These are phyloP conservation scores for Nomada lathburiana DNA, from an alignment of 2,888 invertebrate genomes.

Conservation along the genomic window DNA sequence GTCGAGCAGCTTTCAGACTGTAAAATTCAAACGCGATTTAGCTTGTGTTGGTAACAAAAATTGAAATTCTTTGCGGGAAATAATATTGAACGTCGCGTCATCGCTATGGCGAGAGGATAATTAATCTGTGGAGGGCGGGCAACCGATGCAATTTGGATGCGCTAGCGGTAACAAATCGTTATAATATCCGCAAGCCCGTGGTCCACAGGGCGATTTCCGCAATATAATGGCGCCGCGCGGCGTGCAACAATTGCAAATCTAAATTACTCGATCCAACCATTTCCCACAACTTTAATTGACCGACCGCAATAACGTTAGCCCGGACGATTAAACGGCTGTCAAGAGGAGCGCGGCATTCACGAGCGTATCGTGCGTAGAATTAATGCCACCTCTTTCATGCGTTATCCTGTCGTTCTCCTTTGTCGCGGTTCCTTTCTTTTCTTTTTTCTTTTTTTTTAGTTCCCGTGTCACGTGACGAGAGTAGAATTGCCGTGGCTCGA, in stretches of 20 bases:
- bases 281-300: slow-evolving; percentile 61
- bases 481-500: slow-evolving; percentile 64
- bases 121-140: no score
- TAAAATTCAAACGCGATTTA: background rate
- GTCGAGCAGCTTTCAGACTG: background rate
- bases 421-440: slow-evolving; percentile 51
- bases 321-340: slow-evolving; percentile 58
- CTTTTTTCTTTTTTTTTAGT: slow-evolving; percentile 15
- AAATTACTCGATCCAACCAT: slow-evolving; percentile 22
- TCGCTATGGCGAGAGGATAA: background rate
- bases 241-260: slow-evolving; percentile 15
- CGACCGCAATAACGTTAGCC: slow-evolving; percentile 47
- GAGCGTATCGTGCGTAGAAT: slow-evolving; percentile 44
- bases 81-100: background rate
- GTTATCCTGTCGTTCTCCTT: slow-evolving; percentile 35
- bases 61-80: no score
- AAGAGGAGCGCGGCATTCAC: slow-evolving; percentile 6
- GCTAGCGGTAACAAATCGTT: background rate
- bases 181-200: background rate
- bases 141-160: background rate
- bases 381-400: slow-evolving; percentile 59
- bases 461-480: slow-evolving; percentile 63
- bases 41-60: no score
- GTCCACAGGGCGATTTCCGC: background rate
- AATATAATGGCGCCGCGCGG: background rate